These are phyloP conservation scores for Andrena camellia DNA, from an alignment of 2,888 invertebrate species.

Conservation along the genomic window DNA sequence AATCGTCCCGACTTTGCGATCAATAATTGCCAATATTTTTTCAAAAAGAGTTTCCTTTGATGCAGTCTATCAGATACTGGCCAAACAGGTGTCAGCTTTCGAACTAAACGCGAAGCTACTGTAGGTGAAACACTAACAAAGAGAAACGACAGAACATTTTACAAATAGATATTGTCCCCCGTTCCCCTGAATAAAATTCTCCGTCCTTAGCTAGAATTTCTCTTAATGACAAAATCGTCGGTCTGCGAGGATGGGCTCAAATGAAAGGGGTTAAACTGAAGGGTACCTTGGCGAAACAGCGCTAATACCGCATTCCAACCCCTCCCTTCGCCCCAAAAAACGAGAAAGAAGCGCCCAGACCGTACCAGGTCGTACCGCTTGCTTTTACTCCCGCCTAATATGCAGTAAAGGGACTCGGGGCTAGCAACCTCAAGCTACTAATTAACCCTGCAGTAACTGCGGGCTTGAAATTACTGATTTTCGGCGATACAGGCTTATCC, in stretches of 20 bases:
- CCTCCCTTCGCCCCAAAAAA: conserved; percentile 3
- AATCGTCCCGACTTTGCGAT: too few relatives aligned
- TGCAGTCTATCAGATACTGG: too few relatives aligned
- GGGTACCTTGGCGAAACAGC: conserved; percentile 69
- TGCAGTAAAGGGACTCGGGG: conserved; percentile 68
- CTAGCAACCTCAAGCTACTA: conserved; percentile 61
- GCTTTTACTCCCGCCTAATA: conserved; percentile 69
- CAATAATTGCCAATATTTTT: too few relatives aligned
- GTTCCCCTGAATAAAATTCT: not conserved
- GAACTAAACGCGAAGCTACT: too few relatives aligned
- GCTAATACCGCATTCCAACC: conserved; percentile 69
- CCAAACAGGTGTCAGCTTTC: not conserved
- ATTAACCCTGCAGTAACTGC: conserved; percentile 65
- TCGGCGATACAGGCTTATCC: conserved; percentile 48
- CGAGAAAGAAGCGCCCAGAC: conserved; percentile 68
- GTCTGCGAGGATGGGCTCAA: conserved; percentile 52
- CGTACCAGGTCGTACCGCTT: conserved; percentile 68
- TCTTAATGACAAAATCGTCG: conserved; percentile 39
- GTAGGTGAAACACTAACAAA: not conserved
- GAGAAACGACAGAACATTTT: not conserved
- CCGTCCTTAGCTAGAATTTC: conserved; percentile 34
- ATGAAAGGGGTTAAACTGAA: conserved; percentile 68
- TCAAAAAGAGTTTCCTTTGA: too few relatives aligned
- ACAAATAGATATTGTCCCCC: not conserved
- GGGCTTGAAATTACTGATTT: conserved; percentile 66